Evolutionary conservation across 1,140 invertebrate genomes (phyloP), one percentile per base, ranked within the genome.

Genomic region (Asbolus verrucosus): DNA sequence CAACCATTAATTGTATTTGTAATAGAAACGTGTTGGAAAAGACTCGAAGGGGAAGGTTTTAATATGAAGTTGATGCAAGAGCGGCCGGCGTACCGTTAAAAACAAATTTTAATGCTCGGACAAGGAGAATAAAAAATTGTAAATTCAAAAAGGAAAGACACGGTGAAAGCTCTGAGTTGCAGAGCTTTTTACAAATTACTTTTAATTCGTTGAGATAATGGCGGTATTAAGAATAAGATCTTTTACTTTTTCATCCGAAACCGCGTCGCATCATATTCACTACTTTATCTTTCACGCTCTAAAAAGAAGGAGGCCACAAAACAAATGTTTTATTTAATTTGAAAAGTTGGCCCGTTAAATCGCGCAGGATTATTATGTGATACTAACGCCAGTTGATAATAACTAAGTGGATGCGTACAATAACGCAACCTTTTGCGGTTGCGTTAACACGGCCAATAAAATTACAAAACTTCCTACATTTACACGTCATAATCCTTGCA

Each of bases 171-270:
- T 59, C 33, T n/a, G 33, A 4, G 11, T 59, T 59, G 16, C 15
- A 6, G 11, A 59, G 60, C 60, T 62, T 63, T 54, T 63, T 41
- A 63, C 61, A 63, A 63, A 63, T 41, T 63, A 63, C 61, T 63
- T 63, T 63, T 63, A 63, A 63, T 63, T 63, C 61, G 19, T 38
- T 1, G 61, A 63, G 61, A 63, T 63, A 63, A 63, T 39, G 61
- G 33, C n/a, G 33, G 61, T 63, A 39, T 63, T 63, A 63, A 63
- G 61, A 63, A 63, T 63, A 31, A 41, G 19, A 63, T 33, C 21
- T 36, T 41, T 63, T 63, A 24, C 16, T n/a, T 63, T 63, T 18
- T n/a, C n/a, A 9, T 38, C 24, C 1, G 27, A n/a, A n/a, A n/a
- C n/a, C n/a, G n/a, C n/a, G 31, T 0, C 60, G 14, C n/a, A 14